Percentiles rank a stretch among this genome's conserved stretches.
phyloP scores from a whole-genome alignment of 2,113 vertebrate species.

The Nycticebus coucang region DNA sequence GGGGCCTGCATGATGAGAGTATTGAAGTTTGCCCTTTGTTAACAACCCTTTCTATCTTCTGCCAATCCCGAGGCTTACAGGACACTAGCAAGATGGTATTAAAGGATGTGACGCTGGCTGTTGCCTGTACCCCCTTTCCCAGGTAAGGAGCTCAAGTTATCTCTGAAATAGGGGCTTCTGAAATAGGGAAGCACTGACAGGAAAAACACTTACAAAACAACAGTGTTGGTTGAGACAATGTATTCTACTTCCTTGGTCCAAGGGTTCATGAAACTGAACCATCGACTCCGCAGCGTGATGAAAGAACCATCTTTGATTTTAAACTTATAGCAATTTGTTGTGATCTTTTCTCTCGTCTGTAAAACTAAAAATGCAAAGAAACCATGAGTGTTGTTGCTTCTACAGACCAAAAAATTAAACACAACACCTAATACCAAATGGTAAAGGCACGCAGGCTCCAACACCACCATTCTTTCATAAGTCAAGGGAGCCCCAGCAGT shows the following conservation, averaged over 20 bases:
- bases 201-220: constrained; percentile 93
- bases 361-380: constrained; percentile 88
- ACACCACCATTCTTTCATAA: background rate
- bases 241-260: constrained; percentile 99
- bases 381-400: background rate
- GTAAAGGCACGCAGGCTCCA: background rate
- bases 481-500: background rate
- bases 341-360: constrained; percentile 98
- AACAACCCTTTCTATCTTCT: background rate
- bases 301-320: constrained; percentile 99
- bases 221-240: constrained; percentile 98
- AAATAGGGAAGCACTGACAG: background rate
- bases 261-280: constrained; percentile 99
- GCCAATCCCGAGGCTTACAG: background rate
- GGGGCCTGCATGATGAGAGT: accelerated
- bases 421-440: background rate
- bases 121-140: background rate
- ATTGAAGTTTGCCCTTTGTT: background rate
- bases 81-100: background rate
- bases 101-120: background rate
- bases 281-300: constrained; percentile 96
- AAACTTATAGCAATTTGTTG: constrained; percentile 98
- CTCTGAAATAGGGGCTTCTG: background rate
- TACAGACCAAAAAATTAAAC: background rate
- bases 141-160: background rate